A percentile compares a stretch with the other conserved stretches of the same genome.
Evolutionary conservation across 2,888 invertebrate species (phyloP).

Genomic region (Zaprionus obscuricornis): DNA sequence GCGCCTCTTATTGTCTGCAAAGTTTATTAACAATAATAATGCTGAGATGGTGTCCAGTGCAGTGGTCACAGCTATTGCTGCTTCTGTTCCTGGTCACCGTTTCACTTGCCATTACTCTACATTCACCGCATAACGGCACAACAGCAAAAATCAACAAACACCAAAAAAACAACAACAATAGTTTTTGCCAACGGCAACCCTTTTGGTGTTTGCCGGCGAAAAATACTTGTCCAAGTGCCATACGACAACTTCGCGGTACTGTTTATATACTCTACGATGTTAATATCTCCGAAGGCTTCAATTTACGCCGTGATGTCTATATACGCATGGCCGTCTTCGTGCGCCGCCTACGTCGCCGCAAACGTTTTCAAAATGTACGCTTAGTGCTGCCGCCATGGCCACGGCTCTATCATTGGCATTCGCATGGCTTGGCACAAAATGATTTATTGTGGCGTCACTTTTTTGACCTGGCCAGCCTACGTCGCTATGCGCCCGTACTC

Average conservation of each 20-base stretch:
- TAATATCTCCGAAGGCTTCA: constrained; percentile 98
- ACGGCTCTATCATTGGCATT: constrained; percentile 94
- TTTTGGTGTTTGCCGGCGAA: constrained; percentile 29
- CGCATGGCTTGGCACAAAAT: constrained; percentile 85
- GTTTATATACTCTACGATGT: constrained; percentile 94
- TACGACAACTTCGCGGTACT: constrained; percentile 56
- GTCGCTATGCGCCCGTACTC: constrained; percentile 89
- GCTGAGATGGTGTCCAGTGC: constrained; percentile 48
- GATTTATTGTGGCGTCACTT: constrained; percentile 92
- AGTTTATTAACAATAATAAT: constrained; percentile 16
- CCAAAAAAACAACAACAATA: constrained; percentile 7
- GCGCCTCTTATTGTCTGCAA: no score
- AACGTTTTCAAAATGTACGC: constrained; percentile 84
- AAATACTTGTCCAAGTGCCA: constrained; percentile 45
- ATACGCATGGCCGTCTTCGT: constrained; percentile 95
- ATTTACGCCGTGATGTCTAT: constrained; percentile 97
- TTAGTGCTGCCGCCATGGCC: constrained; percentile 97
- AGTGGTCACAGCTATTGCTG: constrained; percentile 35
- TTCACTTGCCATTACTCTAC: neutral
- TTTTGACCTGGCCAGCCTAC: constrained; percentile 92
- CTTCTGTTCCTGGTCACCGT: constrained; percentile 35
- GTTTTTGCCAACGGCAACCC: constrained; percentile 18
- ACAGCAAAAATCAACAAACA: constrained; percentile 4
- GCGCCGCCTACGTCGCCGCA: constrained; percentile 86
- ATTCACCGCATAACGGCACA: constrained; percentile 20